Base-by-base conservation (phyloP, 2,113 vertebrate species). In the Heterotis niloticus region DNA sequence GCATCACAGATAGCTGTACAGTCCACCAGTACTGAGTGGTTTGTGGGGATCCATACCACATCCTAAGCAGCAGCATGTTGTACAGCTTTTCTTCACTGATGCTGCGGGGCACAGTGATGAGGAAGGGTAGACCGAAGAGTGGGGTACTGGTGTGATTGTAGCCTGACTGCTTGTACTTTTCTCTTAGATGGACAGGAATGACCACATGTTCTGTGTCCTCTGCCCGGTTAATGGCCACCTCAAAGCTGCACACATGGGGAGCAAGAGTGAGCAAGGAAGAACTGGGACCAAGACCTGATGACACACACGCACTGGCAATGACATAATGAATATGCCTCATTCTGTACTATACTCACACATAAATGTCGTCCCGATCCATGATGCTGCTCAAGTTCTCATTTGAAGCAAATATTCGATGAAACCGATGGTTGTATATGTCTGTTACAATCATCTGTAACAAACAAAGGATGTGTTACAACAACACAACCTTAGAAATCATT, bases 311-410 rank as follows among this genome's bases (percentile, higher is more conserved):
- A 14, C 59, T 65, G 64, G 34, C 69, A 11, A 4, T 10, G 34
- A 51, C 20, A 28, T 4, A 64, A 26, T 17, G 1, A 4, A 17
- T 5, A 5, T 17, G n/a, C 75, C 34, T 11, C 60, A 10, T 5
- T 16, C 16, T 18, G 75, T 68, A 95, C 16, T 18, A 75, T 68
- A 95, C 97, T 98, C 92, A 99, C 98, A 98, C 95, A 56, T 96
- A 99, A 89, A 99, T 99, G 87, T 98, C 96, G 82, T 99, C 98
- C 78, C 96, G 92, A 82, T 99, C 98, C 95, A 98, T 98, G 91
- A 99, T 99, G 90, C 96, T 99, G 91, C 94, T 99, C 80, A 99
- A 91, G 90, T 98, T 98, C 88, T 99, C 97, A 85, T 98, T 97
- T 89, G 95, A 93, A 81, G 95, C 93, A 75, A 99, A 99, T 93